Base-by-base conservation (phyloP, 2,888 invertebrate genomes). In the Heliconius hortense region DNA sequence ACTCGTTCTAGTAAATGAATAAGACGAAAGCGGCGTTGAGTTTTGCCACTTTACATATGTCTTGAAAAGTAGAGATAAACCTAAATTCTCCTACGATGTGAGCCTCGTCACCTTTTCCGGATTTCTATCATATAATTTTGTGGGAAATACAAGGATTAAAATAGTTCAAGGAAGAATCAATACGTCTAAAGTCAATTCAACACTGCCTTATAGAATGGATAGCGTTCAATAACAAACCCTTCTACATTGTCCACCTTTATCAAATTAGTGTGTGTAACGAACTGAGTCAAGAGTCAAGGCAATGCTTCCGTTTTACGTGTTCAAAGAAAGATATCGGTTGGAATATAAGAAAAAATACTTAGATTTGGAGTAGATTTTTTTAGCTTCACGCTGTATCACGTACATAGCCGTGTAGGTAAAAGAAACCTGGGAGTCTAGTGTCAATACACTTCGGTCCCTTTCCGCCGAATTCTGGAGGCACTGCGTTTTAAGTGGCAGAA, bases 261-360 rank as follows among this genome's bases (percentile, higher is more conserved):
- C 62, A 60, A 71, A 71, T 71, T 71, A 71, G 39, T 71, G 60
- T 60, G 70, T 62, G 24, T 71, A 71, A 71, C 71, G 71, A 71
- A 71, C 60, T 62, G 71, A 62, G 60, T 21, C 21, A 28, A 59
- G 60, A 39, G 43, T 26, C 21, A 43, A 59, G 71, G 7, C 39
- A 26, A 48, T 56, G 56, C n/a, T 69, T 48, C 56, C 68, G 53
- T 53, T 43, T n/a, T 31, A 53, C 68, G 8, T 53, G 53, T 53
- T 53, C 66, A 66, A 66, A 66, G 66, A 39, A 39, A 43, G 39
- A 24, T 66, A 39, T 66, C 24, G 24, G 24, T 39, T 39, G 5
- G 31, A 15, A 24, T 13, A 24, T 31, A 64, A 24, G 18, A 60
- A 60, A 7, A 15, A 26, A 56, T 56, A 56, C 56, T 1, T 53